Percentiles rank a stretch among this genome's conserved stretches.
phyloP scores from a whole-genome alignment of 2,797 vertebrate genomes.

The Pipistrellus nathusii region DNA sequence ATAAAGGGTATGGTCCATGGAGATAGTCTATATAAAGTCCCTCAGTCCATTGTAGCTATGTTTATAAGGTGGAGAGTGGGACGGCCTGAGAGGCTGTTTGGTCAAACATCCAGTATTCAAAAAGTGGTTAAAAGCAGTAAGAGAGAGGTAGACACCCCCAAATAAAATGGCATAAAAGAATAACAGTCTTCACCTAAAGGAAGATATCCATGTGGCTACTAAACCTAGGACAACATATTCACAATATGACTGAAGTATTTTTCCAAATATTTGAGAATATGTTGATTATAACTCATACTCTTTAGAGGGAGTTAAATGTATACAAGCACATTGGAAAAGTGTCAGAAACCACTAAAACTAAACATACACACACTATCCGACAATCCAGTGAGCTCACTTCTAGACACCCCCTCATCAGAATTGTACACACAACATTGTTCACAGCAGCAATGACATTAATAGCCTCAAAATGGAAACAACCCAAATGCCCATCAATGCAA shows the following conservation, averaged over 20 bases:
- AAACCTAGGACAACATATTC: too few species aligned
- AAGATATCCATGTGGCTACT: too few species aligned
- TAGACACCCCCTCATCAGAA: background rate
- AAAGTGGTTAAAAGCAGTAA: too few species aligned
- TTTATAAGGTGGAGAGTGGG: too few species aligned
- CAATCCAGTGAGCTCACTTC: background rate
- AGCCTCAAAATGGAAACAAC: background rate
- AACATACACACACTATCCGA: background rate
- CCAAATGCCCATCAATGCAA: background rate
- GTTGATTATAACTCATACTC: background rate
- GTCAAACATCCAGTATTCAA: too few species aligned
- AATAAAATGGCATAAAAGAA: too few species aligned
- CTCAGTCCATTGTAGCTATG: background rate
- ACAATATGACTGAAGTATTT: background rate
- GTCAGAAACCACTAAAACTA: background rate
- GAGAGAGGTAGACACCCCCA: too few species aligned
- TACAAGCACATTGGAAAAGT: background rate
- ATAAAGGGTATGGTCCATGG: background rate
- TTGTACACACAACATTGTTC: background rate
- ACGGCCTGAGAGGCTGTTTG: too few species aligned
- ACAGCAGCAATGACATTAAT: background rate
- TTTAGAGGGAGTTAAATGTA: background rate
- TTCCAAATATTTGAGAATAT: background rate
- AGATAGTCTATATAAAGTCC: background rate
- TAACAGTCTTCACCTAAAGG: too few species aligned